Evolutionary conservation across 1,140 invertebrate genomes (phyloP).

Genomic region (Berghia stephanieae): DNA sequence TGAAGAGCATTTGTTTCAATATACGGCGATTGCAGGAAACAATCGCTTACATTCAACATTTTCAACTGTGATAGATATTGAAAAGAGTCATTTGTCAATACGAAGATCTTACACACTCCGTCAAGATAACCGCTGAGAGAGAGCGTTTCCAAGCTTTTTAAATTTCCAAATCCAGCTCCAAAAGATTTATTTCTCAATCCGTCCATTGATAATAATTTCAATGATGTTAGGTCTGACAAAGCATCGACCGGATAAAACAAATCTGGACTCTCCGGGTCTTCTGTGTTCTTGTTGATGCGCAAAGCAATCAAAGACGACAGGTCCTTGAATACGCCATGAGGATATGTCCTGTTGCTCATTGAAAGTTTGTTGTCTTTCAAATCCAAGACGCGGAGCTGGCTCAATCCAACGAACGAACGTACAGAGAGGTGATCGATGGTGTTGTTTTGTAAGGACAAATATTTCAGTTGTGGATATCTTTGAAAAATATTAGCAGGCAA

Average conservation of each 20-base stretch:
- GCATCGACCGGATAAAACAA: neutral
- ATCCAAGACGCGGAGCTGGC: too few species aligned
- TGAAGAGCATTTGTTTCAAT: too few species aligned
- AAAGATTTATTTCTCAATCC: neutral
- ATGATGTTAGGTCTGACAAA: neutral
- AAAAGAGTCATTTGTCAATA: neutral
- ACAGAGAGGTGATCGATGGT: too few species aligned
- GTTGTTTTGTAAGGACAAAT: too few species aligned
- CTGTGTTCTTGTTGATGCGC: neutral
- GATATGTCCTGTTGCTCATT: too few species aligned
- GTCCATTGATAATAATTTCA: neutral
- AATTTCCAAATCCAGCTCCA: neutral
- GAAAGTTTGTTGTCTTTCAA: too few species aligned
- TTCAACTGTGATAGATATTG: neutral
- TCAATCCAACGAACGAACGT: too few species aligned
- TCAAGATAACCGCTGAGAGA: neutral
- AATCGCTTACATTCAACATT: neutral
- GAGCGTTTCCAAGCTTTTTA: neutral
- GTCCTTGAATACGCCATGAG: too few species aligned
- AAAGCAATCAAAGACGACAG: too few species aligned
- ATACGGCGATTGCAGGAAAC: too few species aligned
- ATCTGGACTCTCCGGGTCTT: neutral
- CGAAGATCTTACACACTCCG: neutral
- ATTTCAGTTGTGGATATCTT: too few species aligned
- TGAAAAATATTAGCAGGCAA: too few species aligned